Evolutionary conservation across 2,113 vertebrate genomes (phyloP), one percentile per base, ranked within the genome.

Genomic region (Hippocampus barbouri): DNA sequence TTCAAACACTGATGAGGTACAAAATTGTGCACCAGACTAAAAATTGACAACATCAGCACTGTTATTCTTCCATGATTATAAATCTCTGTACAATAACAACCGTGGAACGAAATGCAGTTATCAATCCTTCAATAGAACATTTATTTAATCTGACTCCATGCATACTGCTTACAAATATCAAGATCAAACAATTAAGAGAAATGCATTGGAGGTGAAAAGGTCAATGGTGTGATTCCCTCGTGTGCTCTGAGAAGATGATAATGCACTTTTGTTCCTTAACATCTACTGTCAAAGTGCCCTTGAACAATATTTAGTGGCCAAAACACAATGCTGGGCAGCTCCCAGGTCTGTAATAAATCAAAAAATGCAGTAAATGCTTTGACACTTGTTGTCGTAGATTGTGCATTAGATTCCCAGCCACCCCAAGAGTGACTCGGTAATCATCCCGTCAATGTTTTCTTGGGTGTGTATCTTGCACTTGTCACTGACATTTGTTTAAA

Each of bases 321-420:
- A 88, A 80, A 85, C 78, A 78, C 76, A 81, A 80, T 74, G 83
- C 81, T 86, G 87, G 88, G 85, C 87, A 85, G 85, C 81, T 84
- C 87, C 87, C 84, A 85, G 87, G 81, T 86, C 85, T 79, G 75
- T 82, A 81, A 90, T 90, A 88, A 89, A 90, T 90, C 83, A 88
- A 78, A 86, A 89, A 77, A 80, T 83, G 88, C 87, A 85, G 86
- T 82, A 87, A 88, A 88, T 79, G 82, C 75, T 69, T 47, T 79
- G 82, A 87, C 86, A 87, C 86, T 84, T 81, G 80, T 84, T 81
- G 83, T 77, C 66, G 65, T 72, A 85, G 85, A 89, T 74, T 83
- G 84, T 82, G 85, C 85, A 85, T 87, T 85, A 82, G 76, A 72
- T 73, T 70, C 70, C 7, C 30, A 57, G 2, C 23, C n/a, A 23